Conservation (phyloP, 2,888 invertebrate species). For the Proisotoma minuta region DNA sequence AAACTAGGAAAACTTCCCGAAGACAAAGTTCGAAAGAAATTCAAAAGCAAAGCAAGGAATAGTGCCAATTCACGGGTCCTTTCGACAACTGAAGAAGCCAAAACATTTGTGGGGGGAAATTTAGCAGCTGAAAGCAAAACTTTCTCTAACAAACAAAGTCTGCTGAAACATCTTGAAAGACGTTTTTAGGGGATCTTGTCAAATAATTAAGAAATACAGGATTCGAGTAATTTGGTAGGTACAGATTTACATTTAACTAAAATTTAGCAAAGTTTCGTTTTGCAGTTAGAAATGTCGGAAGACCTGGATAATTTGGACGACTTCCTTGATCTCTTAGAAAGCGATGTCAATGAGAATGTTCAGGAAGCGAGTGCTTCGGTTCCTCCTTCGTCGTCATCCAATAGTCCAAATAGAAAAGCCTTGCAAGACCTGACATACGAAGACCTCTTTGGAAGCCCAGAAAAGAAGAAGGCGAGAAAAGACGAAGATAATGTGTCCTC, state of each 20-base stretch:
- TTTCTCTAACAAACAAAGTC: too few relatives aligned
- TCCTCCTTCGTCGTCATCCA: background rate
- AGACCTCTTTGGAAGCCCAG: constrained; percentile 41
- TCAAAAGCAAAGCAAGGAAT: background rate
- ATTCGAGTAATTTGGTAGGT: too few relatives aligned
- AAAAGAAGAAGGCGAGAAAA: constrained; percentile 22
- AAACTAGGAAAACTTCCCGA: constrained; percentile 2
- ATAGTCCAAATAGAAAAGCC: constrained; percentile 2
- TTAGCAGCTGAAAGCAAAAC: background rate
- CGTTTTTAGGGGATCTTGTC: too few relatives aligned
- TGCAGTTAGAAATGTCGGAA: background rate
- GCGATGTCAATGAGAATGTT: background rate
- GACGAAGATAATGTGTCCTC: constrained; percentile 4
- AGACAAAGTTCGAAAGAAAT: background rate
- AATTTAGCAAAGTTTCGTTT: background rate
- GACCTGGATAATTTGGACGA: constrained; percentile 10
- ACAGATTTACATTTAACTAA: background rate
- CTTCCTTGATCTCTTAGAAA: constrained; percentile 12
- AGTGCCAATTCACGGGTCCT: background rate
- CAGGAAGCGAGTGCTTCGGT: background rate
- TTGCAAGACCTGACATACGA: constrained; percentile 20
- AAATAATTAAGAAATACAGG: too few relatives aligned
- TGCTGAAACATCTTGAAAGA: too few relatives aligned
- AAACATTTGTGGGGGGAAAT: background rate
- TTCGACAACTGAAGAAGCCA: background rate